Base-by-base conservation (phyloP, 2,888 invertebrate genomes). In the Schizotus pectinicornis region DNA sequence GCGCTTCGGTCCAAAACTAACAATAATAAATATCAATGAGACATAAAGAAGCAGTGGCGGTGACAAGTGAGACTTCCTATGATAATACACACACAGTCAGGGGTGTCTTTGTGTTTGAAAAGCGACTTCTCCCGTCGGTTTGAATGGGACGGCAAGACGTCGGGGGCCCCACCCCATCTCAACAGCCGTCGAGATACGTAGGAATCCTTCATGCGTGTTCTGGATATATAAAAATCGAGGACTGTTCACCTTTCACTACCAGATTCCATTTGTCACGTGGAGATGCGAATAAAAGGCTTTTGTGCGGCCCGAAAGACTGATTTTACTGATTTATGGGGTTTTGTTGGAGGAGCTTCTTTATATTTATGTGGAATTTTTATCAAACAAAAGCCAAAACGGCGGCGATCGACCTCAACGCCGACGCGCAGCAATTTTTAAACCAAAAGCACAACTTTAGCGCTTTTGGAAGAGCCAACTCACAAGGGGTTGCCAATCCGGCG, bases 241-340 rank as follows among this genome's bases (percentile, higher is more conserved):
- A 75, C 73, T 75, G 75, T 75, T 75, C 79, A 79, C 79, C 79
- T 79, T 75, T 79, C 79, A 78, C 75, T 71, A 71, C 67, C 79
- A 78, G 79, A 77, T 74, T 77, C 75, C 79, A 79, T 79, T 79
- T 78, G 77, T 79, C 79, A 79, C 74, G 68, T 68, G 69, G 62
- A 67, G 71, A 73, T 70, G 68, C 65, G 72, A 72, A 73, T 72
- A 72, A 71, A 71, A 68, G 72, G 67, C 72, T 72, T 74, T 71
- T 72, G 74, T 71, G 66, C 65, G 53, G 45, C 42, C 46, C 57
- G 59, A 68, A 70, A 69, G 70, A 70, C 68, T 72, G 69, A 73
- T 75, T 72, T 73, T 67, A 65, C 68, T 72, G 74, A 74, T 74
- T 74, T 74, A 71, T 72, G 61, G 65, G 51, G 47, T 56, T 51